phyloP scores from a whole-genome alignment of 2,113 vertebrate genomes.

The Apaloderma vittatum region DNA sequence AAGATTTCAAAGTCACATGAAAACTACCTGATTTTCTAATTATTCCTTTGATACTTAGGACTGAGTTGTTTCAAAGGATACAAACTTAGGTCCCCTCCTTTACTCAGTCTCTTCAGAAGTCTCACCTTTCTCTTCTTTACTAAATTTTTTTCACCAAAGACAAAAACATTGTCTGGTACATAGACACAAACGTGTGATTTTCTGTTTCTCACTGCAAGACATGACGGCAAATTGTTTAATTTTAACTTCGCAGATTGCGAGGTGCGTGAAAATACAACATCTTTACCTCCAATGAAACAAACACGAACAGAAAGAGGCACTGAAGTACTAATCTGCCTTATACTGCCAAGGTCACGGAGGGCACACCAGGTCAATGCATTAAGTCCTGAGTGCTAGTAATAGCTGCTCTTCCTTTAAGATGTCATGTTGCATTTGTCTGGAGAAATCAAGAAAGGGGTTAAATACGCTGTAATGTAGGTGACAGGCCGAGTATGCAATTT shows the following conservation, averaged over 20 bases:
- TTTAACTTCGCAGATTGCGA: slow-evolving; percentile 71
- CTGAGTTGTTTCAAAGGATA: slow-evolving; percentile 21
- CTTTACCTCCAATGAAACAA: slow-evolving; percentile 57
- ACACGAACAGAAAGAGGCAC: slow-evolving; percentile 58
- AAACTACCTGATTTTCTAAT: slow-evolving; percentile 58
- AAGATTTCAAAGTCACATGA: slow-evolving; percentile 31
- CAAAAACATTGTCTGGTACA: slow-evolving; percentile 70
- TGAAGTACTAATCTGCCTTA: slow-evolving; percentile 49
- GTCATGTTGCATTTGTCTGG: slow-evolving; percentile 64
- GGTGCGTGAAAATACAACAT: slow-evolving; percentile 66
- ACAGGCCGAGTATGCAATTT: not conserved
- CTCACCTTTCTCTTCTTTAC: slow-evolving; percentile 14
- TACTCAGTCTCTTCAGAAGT: slow-evolving; percentile 47
- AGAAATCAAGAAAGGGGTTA: slow-evolving; percentile 17
- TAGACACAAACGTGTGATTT: slow-evolving; percentile 60
- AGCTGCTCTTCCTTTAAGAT: slow-evolving; percentile 45
- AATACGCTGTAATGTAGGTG: not conserved
- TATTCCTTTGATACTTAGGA: slow-evolving; percentile 40
- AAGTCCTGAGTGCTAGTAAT: slow-evolving; percentile 52
- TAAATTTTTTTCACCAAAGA: slow-evolving; percentile 46
- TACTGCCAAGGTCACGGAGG: slow-evolving; percentile 66
- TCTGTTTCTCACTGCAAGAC: slow-evolving; percentile 73
- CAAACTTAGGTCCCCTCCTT: not conserved
- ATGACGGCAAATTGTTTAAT: slow-evolving; percentile 71
- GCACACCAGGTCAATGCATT: slow-evolving; percentile 33